Evolutionary conservation across 2,888 invertebrate genomes (phyloP), one percentile per base, ranked within the genome.

Genomic region (Agrotis segetum): DNA sequence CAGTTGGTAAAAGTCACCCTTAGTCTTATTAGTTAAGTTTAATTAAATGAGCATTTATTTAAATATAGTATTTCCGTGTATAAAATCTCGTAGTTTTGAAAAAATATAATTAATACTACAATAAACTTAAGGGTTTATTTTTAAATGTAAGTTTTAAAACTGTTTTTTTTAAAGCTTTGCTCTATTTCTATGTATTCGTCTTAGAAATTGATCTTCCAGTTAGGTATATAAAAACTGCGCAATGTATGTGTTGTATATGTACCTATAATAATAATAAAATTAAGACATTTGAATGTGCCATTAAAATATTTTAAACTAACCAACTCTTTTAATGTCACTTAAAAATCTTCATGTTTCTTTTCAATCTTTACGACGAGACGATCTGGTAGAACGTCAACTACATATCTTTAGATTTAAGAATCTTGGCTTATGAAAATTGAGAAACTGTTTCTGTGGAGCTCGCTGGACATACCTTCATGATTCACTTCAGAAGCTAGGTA

Each of bases 221-320:
- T 55, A 14, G 0, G 3, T 67, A 58, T 34, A 11, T 60, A 19
- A 50, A 61, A 40, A 40, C 34, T 47, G 34, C 50, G 24, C 50
- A 46, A 56, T 56, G 24, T 74, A 24, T 49, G 21, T 34, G 59
- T 14, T 70, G n/a, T 59, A 74, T 3, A 3, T 29, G 13, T 5
- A 44, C 16, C 21, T 61, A 50, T 1, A 63, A 34, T 63, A 21
- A 19, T 50, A 50, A 34, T 7, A 7, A 13, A 7, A 56, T 46
- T 44, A 40, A 71, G 44, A 44, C 21, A 63, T 75, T 53, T 69
- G 44, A 75, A 21, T 55, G 77, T 74, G 71, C 64, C 75, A 75
- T 60, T 77, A 75, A 71, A 75, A 16, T 1, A 60, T 77, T 60
- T 70, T 46, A 55, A 40, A 55, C 2, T 55, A 55, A 62, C 19